These are phyloP conservation scores for Columba guinea DNA, from an alignment of 2,797 vertebrate genomes.

Conservation along the genomic window DNA sequence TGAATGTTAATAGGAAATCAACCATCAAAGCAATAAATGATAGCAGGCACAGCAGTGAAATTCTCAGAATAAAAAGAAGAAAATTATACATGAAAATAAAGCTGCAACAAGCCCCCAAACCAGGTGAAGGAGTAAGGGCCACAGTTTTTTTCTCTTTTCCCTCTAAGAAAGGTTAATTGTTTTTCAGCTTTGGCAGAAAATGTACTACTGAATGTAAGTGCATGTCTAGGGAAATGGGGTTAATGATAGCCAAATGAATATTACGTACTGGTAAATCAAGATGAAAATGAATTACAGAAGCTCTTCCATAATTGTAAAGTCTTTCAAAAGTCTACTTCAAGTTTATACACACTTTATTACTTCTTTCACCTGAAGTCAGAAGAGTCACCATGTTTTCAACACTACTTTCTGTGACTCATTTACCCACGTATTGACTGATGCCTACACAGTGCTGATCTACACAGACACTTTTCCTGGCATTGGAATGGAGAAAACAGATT, in stretches of 20 bases:
- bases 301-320: neutral
- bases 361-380: neutral
- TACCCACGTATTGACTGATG: neutral
- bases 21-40: neutral
- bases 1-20: neutral
- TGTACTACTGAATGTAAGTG: neutral
- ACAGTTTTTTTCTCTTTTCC: neutral
- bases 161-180: neutral
- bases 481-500: neutral
- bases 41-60: neutral
- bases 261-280: neutral
- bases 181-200: neutral
- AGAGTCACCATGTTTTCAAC: neutral
- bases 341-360: neutral
- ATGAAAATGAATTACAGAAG: neutral
- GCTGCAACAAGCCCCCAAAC: neutral
- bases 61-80: neutral
- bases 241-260: neutral
- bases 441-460: neutral
- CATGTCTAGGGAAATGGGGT: neutral
- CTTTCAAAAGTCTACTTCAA: neutral
- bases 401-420: neutral
- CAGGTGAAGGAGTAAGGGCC: neutral
- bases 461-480: neutral
- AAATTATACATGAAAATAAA: neutral